These are phyloP conservation scores for Drosophila prolongata DNA, from an alignment of 2,888 invertebrate genomes.

Conservation along the genomic window DNA sequence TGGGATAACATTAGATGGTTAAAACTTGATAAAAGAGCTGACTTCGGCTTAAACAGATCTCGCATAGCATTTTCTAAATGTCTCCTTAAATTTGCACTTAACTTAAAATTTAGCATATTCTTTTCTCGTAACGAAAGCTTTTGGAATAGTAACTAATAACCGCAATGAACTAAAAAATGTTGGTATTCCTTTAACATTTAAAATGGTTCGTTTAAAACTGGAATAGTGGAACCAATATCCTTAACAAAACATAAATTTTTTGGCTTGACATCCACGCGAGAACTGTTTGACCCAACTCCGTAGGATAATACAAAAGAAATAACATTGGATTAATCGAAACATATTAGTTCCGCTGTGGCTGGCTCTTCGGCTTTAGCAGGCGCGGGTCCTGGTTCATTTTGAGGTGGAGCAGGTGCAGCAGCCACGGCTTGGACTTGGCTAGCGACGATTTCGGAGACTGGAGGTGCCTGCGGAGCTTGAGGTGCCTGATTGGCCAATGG, in stretches of 20 bases:
- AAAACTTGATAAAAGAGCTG: constrained; percentile 29
- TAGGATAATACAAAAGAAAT: constrained; percentile 8
- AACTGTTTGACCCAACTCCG: constrained; percentile 17
- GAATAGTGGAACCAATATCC: background rate
- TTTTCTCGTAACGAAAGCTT: constrained; percentile 7
- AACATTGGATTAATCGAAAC: constrained; percentile 88
- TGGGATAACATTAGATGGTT: constrained; percentile 38
- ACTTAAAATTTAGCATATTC: constrained; percentile 12
- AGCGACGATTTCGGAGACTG: constrained; percentile 29
- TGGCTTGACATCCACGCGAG: constrained; percentile 20
- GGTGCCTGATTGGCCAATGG: constrained; percentile 46
- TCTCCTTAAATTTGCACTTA: constrained; percentile 1
- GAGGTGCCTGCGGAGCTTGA: constrained; percentile 36
- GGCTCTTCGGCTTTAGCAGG: constrained; percentile 84
- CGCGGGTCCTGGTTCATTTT: constrained; percentile 80
- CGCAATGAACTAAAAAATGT: constrained; percentile 20
- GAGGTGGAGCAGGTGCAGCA: constrained; percentile 80
- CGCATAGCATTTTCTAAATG: constrained; percentile 1
- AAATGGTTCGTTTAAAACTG: constrained; percentile 1
- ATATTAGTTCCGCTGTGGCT: constrained; percentile 91
- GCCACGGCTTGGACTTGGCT: constrained; percentile 77
- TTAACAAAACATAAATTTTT: constrained; percentile 6
- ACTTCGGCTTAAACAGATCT: constrained; percentile 18
- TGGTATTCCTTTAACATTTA: too few relatives aligned
- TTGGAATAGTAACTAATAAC: constrained; percentile 32